Evolutionary conservation across 2,113 vertebrate species (phyloP), one percentile per base, ranked within the genome.

Genomic region (Muntiacus reevesi): DNA sequence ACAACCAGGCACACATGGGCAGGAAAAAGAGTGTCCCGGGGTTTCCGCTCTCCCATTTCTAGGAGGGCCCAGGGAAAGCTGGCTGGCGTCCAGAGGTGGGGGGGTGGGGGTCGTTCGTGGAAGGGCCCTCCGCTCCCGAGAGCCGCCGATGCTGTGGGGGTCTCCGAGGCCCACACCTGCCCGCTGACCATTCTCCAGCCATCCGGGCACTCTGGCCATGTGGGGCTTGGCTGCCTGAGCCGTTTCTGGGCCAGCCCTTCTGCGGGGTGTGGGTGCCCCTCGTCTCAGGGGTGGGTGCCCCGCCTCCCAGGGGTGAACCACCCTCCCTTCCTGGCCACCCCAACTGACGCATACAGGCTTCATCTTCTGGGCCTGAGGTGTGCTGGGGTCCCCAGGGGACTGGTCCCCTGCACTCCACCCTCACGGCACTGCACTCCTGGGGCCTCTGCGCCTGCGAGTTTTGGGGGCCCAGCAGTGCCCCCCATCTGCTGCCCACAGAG

Each of bases 31-130:
- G 64, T 1, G 2, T n/a, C 30, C 33, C 25, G 2, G 25, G 28
- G 50, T 16, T 27, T 54, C 0, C 0, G 12, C 2, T 2, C 4
- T 25, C 87, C n/a, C 27, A 28, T 17, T 12, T 6, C 23, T 1
- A 13, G 52, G 82, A 64, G n/a, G 10, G 15, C 43, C 40, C 0
- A 5, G 52, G 74, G 55, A 57, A 21, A 76, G 8, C 27, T 27
- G 36, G 59, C 11, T 11, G 27, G 33, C 1, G 1, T 45, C 30
- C 3, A 23, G 47, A 28, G 9, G 47, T 50, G 47, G 10, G 5
- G 6, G 17, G 6, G 25, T 2, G 16, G 52, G 9, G 47, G 47
- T 47, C 14, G 13, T 57, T 21, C 81, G 0, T 0, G 25, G n/a
- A 11, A 74, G 83, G 47, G 25, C 33, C 5, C 17, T 13, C 28